These are phyloP conservation scores for Oscheius sp. DNA, from an alignment of 2,888 invertebrate species.

Conservation along the genomic window DNA sequence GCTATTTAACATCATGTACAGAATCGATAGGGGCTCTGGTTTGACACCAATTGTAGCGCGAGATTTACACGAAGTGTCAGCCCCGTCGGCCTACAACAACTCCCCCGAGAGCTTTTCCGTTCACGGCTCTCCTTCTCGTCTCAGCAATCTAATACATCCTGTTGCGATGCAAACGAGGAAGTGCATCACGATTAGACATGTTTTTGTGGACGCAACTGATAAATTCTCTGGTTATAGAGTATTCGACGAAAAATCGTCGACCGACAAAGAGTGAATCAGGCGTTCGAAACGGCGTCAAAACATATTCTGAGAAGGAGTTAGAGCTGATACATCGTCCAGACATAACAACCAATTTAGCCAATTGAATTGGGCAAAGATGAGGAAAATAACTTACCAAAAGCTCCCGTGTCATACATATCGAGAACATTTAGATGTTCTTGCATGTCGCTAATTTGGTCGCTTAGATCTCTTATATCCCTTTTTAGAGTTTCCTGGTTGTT, in stretches of 20 bases:
- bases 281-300: too few species aligned
- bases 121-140: background rate
- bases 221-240: too few species aligned
- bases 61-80: constrained; percentile 19
- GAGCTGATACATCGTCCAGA: background rate
- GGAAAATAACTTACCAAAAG: constrained; percentile 45
- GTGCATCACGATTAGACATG: too few species aligned
- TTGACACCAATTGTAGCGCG: background rate
- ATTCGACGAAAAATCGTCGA: too few species aligned
- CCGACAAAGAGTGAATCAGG: too few species aligned
- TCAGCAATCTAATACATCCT: background rate
- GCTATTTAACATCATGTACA: background rate
- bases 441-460: constrained; percentile 62
- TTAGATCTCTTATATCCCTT: constrained; percentile 54
- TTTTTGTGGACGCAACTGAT: too few species aligned
- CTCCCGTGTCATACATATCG: constrained; percentile 64
- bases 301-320: too few species aligned
- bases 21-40: background rate
- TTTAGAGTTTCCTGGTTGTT: constrained; percentile 50
- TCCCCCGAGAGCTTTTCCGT: background rate
- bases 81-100: constrained; percentile 1
- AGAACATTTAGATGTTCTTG: constrained; percentile 62
- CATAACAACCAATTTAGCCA: too few species aligned
- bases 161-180: background rate
- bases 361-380: background rate